Base-by-base conservation (phyloP, 1,140 invertebrate species). In the Patella vulgata region DNA sequence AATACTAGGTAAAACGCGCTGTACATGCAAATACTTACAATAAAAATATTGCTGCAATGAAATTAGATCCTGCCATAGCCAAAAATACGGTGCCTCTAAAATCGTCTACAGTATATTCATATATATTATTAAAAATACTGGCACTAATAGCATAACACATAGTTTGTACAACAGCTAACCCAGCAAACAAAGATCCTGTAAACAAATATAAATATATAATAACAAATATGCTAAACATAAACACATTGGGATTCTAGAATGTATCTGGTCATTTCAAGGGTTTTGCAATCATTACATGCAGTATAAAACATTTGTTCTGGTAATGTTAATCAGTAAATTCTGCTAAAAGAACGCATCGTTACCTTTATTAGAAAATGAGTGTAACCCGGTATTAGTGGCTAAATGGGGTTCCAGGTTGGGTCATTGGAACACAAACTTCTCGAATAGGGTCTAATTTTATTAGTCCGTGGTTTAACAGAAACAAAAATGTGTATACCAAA, bases 181-280 rank as follows among this genome's bases (percentile, higher is more conserved):
- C 47, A 14, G 58, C 39, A 27, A 60, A 60, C 30, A 60, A 23
- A 11, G 58, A 48, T 6, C 58, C 58, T 60, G 47, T 19, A n/a
- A n/a, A 42, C 17, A 17, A 40, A 5, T 11, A 19, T 27, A 25
- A 28, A n/a, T 23, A 53, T 28, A 5, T 53, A 12, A 30, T 33
- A 17, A 53, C n/a, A n/a, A n/a, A n/a, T n/a, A n/a, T n/a, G n/a
- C n/a, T n/a, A n/a, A n/a, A n/a, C n/a, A 40, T 11, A 40, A 40
- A 11, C 9, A 40, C 39, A 40, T 11, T 40, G n/a, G n/a, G 39
- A 40, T 11, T n/a, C n/a, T n/a, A 53, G 14, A 27, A 11, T 21
- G 3, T 12, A 53, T 2, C 19, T 5, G 14, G 9, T 28, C 21
- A 2, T 27, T 17, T 33, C 19, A 27, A 21, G 11, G 1, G 36